Evolutionary conservation across 2,113 vertebrate genomes (phyloP), one percentile per base, ranked within the genome.

Genomic region (Chaenogobius annularis): DNA sequence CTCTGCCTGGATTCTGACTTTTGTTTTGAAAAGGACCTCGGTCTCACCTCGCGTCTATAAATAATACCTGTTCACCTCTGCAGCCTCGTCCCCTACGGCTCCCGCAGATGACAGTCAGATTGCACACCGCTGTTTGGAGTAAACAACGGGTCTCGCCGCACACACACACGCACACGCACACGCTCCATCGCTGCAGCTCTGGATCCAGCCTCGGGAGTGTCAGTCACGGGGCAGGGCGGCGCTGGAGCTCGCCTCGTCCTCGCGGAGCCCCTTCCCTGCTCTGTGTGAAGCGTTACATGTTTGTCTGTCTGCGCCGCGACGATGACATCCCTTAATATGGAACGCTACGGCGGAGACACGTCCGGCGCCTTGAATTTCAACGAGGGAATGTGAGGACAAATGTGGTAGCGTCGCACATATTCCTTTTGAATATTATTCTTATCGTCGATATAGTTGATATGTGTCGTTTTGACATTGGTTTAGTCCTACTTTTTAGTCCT

Each of bases 1-100:
- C 10, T 26, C 10, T 14, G 20, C 55, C 26, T 10, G 11, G 11
- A 26, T 26, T 58, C 22, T 58, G 55, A 13, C 55, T 58, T 31
- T 59, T 26, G 15, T 13, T 59, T 59, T 59, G 56, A 59, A 59
- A 56, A 61, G 23, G 23, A 35, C 58, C 58, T 35, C 13, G 0
- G 26, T 35, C 58, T 61, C 58, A 61, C 58, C 58, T 61, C 58
- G 10, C 58, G 10, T 61, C 58, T 61, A 61, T 61, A 61, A 61
- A 61, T 61, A 61, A 61, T 61, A 14, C 13, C 10, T 2, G 8
- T 61, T 61, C 26, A 14, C 58, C 58, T 17, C 13, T 26, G 58
- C 58, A 17, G 26, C 14, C 26, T 17, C 10, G 23, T 31, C 26
- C 58, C 58, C 58, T 61, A 19, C 23, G 58, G 26, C 58, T 61